A percentile compares a stretch with the other conserved stretches of the same genome.
Evolutionary conservation across 2,888 invertebrate genomes (phyloP).

Genomic region (Halictus quadricinctus): DNA sequence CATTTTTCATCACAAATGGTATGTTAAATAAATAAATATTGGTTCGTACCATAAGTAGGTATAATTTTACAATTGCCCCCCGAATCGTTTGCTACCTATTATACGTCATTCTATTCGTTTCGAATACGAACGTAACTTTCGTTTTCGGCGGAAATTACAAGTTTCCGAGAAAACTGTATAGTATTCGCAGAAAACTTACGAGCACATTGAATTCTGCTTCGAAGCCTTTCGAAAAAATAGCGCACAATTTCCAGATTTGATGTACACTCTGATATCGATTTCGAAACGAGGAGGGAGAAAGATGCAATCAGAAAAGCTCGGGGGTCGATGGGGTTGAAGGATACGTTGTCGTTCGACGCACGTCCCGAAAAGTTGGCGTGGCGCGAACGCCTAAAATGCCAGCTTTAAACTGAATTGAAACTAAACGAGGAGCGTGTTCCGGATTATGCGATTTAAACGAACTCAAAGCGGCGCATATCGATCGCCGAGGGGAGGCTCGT

Average conservation of each 20-base stretch:
- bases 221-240: neutral
- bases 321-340: neutral
- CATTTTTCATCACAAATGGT: neutral
- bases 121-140: too few relatives aligned
- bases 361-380: neutral
- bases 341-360: neutral
- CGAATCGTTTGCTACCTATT: too few relatives aligned
- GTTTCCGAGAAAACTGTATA: too few relatives aligned
- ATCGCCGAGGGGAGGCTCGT: conserved; percentile 32
- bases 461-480: conserved; percentile 57
- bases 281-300: neutral
- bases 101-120: too few relatives aligned
- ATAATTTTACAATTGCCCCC: too few relatives aligned
- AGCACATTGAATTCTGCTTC: neutral
- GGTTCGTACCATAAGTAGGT: too few relatives aligned
- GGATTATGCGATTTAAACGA: conserved; percentile 58
- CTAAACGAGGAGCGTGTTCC: conserved; percentile 30
- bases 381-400: conserved; percentile 10
- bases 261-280: neutral
- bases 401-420: conserved; percentile 35
- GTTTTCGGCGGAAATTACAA: too few relatives aligned
- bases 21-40: too few relatives aligned
- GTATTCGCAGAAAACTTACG: neutral
- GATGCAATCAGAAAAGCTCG: neutral
- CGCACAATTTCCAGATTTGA: neutral